phyloP scores from a whole-genome alignment of 2,113 vertebrate genomes.

The Hippocampus mohnikei region DNA sequence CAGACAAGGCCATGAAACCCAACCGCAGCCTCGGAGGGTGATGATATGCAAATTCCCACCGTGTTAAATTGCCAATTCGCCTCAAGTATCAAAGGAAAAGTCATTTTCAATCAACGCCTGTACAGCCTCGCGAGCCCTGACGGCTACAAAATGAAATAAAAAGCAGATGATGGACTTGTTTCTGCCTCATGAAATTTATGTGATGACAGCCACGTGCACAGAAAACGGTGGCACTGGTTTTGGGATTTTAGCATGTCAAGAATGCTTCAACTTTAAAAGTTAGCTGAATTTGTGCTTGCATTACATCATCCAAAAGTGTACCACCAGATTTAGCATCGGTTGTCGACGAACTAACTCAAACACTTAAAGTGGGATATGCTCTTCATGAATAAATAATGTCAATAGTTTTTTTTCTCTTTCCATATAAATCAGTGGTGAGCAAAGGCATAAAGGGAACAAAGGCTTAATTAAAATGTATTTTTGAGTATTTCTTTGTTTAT shows the following conservation, averaged over 20 bases:
- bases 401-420: not conserved
- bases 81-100: conserved; percentile 12
- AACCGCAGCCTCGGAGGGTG: not conserved
- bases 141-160: conserved; percentile 1
- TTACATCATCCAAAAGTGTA: not conserved
- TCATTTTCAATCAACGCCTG: conserved; percentile 4
- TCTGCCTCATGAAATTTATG: not conserved
- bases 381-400: not conserved
- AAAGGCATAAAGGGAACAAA: not conserved
- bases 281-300: not conserved
- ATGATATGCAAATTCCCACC: not conserved
- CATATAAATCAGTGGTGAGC: not conserved
- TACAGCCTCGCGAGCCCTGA: not conserved
- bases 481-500: no score
- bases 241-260: not conserved
- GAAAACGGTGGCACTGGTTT: not conserved
- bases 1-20: conserved; percentile 8
- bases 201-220: not conserved
- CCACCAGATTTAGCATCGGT: not conserved
- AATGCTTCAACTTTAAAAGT: not conserved
- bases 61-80: conserved; percentile 14
- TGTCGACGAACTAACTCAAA: not conserved
- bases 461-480: not conserved
- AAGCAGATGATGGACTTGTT: conserved; percentile 2
- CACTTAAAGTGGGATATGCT: no score